These are phyloP conservation scores for Drosophila affinis DNA, from an alignment of 2,888 invertebrate species.

Conservation along the genomic window DNA sequence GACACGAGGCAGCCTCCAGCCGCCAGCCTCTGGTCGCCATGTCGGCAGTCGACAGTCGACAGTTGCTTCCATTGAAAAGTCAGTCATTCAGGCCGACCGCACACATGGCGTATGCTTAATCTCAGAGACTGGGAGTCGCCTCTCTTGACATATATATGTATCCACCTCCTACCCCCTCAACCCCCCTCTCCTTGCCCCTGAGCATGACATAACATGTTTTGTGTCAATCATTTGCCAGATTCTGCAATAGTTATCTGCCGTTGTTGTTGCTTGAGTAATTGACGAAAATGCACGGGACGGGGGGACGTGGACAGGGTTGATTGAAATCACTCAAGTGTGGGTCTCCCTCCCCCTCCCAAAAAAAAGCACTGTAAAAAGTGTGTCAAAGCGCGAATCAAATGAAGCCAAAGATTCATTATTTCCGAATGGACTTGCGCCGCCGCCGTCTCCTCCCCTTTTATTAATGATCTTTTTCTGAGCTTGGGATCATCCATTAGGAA, in stretches of 20 bases:
- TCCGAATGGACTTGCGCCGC: background rate
- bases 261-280: slow-evolving; percentile 36
- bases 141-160: slow-evolving; percentile 63
- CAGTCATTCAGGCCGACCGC: slow-evolving; percentile 12
- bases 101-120: slow-evolving; percentile 62
- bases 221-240: slow-evolving; percentile 54
- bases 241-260: slow-evolving; percentile 29
- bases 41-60: slow-evolving; percentile 4
- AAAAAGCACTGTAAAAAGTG: background rate
- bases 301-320: background rate
- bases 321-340: slow-evolving; percentile 9
- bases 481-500: background rate
- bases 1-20: slow-evolving; percentile 55
- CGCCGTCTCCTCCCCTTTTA: slow-evolving; percentile 14
- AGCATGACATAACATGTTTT: slow-evolving; percentile 59
- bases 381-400: slow-evolving; percentile 1
- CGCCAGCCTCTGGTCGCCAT: too few relatives aligned
- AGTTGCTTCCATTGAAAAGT: slow-evolving; percentile 31
- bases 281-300: slow-evolving; percentile 37
- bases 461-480: slow-evolving; percentile 42
- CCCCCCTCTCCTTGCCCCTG: background rate
- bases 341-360: slow-evolving; percentile 3
- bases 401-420: background rate
- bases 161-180: slow-evolving; percentile 2
- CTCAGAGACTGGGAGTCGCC: slow-evolving; percentile 50